These are phyloP conservation scores for Gila orcuttii DNA, from an alignment of 2,113 vertebrate species.

Conservation along the genomic window DNA sequence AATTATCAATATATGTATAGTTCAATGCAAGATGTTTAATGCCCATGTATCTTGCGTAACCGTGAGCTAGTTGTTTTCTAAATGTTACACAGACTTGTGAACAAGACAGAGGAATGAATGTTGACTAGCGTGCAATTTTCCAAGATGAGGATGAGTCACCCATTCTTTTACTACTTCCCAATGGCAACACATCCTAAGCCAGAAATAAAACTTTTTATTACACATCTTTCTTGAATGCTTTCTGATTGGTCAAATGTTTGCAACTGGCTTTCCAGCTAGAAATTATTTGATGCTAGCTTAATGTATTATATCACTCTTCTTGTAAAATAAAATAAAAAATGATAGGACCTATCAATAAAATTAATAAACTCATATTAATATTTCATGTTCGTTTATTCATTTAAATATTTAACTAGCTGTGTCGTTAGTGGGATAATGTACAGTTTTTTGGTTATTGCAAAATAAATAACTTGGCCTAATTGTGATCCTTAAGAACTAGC, in stretches of 20 bases:
- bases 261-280: background rate
- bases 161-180: constrained; percentile 2
- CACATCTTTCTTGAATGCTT: background rate
- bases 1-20: background rate
- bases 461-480: background rate
- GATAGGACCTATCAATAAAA: background rate
- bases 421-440: background rate
- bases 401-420: background rate
- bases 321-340: background rate
- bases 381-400: background rate
- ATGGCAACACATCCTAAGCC: background rate
- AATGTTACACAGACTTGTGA: background rate
- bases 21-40: background rate
- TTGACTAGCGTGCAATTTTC: background rate
- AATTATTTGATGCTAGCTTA: background rate
- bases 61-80: background rate
- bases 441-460: background rate
- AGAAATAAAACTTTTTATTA: constrained; percentile 1
- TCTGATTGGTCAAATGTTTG: background rate
- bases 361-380: background rate
- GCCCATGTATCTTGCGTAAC: background rate
- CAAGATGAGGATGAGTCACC: background rate
- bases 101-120: constrained; percentile 3
- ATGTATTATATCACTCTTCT: background rate
- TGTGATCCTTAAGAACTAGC: too few relatives aligned